These are phyloP conservation scores for Apotomis turbidana DNA, from an alignment of 2,888 invertebrate genomes.

Conservation along the genomic window DNA sequence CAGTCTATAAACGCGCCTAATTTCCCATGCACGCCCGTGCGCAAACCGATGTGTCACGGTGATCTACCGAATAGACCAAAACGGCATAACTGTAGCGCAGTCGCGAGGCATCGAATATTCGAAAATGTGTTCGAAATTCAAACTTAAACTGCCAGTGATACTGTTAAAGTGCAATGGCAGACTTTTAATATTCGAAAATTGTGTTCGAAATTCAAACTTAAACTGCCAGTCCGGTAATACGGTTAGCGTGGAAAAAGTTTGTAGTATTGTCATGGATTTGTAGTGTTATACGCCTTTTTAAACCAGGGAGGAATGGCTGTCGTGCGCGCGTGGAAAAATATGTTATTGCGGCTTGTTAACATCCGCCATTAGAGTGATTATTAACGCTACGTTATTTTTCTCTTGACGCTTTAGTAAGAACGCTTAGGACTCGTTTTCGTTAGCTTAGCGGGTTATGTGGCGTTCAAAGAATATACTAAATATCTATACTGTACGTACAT, in stretches of 20 bases:
- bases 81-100: neutral
- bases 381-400: conserved; percentile 31
- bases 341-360: conserved; percentile 29
- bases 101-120: neutral
- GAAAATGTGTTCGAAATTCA: neutral
- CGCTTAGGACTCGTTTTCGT: neutral
- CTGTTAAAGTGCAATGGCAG: neutral
- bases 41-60: conserved; percentile 55
- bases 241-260: neutral
- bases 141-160: neutral
- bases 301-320: neutral
- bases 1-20: conserved; percentile 10
- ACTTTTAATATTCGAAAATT: neutral
- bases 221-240: neutral
- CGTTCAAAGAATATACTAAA: no score
- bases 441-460: neutral
- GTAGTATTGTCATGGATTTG: neutral
- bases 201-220: neutral
- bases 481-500: no score
- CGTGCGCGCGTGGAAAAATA: conserved; percentile 46
- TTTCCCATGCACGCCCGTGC: conserved; percentile 52
- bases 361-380: conserved; percentile 33
- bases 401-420: conserved; percentile 9
- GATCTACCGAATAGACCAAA: conserved; percentile 1
- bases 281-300: neutral